A percentile compares a stretch with the other conserved stretches of the same genome.
Evolutionary conservation across 2,113 vertebrate genomes (phyloP).

Genomic region (Tamias sibiricus): DNA sequence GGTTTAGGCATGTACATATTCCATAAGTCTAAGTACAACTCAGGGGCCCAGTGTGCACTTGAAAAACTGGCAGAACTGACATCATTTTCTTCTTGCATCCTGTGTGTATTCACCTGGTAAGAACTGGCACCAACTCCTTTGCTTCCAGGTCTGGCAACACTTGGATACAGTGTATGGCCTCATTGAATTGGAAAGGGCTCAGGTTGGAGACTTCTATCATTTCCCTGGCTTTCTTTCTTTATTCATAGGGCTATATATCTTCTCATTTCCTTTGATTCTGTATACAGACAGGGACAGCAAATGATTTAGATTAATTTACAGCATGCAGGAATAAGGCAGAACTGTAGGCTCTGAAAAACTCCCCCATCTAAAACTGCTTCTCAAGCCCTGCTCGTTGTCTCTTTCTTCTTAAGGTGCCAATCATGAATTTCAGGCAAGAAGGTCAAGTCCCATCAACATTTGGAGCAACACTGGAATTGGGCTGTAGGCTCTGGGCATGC

Average conservation of each 20-base stretch:
- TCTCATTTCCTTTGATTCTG: background rate
- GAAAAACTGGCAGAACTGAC: background rate
- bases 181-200: background rate
- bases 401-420: background rate
- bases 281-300: background rate
- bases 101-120: background rate
- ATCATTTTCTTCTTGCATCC: background rate
- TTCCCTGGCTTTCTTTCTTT: background rate
- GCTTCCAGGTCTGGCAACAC: background rate
- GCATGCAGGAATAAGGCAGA: background rate
- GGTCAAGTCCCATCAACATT: background rate
- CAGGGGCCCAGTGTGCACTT: background rate
- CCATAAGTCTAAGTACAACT: background rate
- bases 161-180: rapidly evolving
- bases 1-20: background rate
- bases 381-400: background rate
- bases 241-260: background rate
- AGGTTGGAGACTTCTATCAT: background rate
- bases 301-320: background rate
- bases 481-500: background rate
- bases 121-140: background rate
- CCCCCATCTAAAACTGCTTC: background rate
- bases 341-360: background rate
- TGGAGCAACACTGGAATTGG: background rate
- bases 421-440: background rate